These are phyloP conservation scores for Daktulosphaira vitifoliae DNA, from an alignment of 1,140 invertebrate genomes.

Conservation along the genomic window DNA sequence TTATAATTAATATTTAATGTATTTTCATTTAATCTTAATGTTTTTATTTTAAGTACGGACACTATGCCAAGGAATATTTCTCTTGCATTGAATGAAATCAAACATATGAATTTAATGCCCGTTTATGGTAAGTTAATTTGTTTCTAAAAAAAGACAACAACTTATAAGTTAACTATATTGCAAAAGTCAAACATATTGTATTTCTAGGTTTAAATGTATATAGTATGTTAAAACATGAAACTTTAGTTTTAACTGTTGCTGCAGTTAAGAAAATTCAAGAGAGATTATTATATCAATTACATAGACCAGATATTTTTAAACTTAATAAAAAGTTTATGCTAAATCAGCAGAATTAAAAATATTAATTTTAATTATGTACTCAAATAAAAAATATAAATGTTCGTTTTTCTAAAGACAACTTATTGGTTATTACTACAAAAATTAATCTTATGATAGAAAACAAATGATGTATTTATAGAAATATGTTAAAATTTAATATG, in stretches of 20 bases:
- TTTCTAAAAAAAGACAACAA: not conserved
- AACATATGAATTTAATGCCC: constrained; percentile 90
- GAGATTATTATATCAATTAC: constrained; percentile 66
- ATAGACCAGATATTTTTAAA: constrained; percentile 51
- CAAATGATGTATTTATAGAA: too few species aligned
- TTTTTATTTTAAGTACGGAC: constrained; percentile 54
- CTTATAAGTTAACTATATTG: not conserved
- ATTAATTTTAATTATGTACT: too few species aligned
- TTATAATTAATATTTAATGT: too few species aligned
- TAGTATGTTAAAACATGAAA: constrained; percentile 94
- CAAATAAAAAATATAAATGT: too few species aligned
- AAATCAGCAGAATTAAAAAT: constrained; percentile 32
- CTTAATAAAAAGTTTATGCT: constrained; percentile 36
- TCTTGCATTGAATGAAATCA: constrained; percentile 62
- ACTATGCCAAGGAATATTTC: constrained; percentile 80
- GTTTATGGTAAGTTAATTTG: constrained; percentile 69
- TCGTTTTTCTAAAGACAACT: too few species aligned
- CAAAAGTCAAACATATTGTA: too few species aligned
- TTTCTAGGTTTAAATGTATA: constrained; percentile 63
- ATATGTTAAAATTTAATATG: too few species aligned
- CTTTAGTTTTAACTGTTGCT: constrained; percentile 75
- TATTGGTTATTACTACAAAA: too few species aligned
- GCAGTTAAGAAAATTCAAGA: constrained; percentile 81
- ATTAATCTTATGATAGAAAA: too few species aligned
- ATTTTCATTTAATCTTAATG: too few species aligned